A percentile compares a stretch with the other conserved stretches of the same genome.
Evolutionary conservation across 2,113 vertebrate genomes (phyloP).

Genomic region (Pelmatolapia mariae): DNA sequence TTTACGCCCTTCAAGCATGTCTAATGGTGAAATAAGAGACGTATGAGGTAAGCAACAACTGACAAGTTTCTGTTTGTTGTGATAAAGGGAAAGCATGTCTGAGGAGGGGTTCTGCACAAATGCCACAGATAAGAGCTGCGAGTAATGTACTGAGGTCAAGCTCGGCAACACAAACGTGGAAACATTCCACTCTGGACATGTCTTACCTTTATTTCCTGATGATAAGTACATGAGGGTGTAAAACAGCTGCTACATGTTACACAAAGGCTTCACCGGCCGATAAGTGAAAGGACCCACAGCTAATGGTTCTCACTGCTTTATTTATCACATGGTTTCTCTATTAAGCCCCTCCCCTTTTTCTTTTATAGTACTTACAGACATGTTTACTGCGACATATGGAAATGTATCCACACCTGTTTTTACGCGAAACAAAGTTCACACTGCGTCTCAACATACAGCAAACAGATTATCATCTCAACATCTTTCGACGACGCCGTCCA

Average conservation of each 20-base stretch:
- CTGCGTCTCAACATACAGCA: background rate
- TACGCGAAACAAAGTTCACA: background rate
- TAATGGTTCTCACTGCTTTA: background rate
- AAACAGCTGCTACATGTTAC: background rate
- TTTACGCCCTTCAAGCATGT: background rate
- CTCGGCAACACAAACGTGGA: background rate
- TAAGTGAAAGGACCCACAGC: background rate
- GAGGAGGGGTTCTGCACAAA: background rate
- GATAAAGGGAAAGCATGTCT: background rate
- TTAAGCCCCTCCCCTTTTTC: background rate
- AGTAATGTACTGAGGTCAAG: background rate
- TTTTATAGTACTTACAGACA: background rate
- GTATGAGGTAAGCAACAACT: background rate
- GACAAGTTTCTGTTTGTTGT: background rate
- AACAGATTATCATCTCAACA: background rate
- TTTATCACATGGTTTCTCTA: background rate
- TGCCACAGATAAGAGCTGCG: background rate
- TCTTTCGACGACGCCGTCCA: background rate
- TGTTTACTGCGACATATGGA: background rate
- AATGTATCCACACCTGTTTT: background rate
- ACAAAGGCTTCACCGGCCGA: background rate
- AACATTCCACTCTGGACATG: background rate
- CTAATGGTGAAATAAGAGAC: slow-evolving; percentile 7
- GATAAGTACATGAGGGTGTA: fast-evolving
- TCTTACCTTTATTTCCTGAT: background rate